Evolutionary conservation across 92 coral and sea anemone species (phyloP).

Genomic region (Siderastrea siderea): DNA sequence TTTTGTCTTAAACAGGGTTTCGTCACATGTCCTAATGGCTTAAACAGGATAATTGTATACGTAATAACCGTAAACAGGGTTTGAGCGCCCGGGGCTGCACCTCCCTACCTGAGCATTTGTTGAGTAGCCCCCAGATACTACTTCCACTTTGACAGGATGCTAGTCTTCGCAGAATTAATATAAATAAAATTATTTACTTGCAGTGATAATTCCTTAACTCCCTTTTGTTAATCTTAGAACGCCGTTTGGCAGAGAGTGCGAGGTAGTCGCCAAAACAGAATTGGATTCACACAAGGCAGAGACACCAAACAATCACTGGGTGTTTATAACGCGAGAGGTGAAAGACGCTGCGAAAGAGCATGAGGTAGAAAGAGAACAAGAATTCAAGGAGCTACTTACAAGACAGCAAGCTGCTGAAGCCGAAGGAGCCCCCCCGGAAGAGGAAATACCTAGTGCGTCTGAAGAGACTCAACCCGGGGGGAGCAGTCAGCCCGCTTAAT

Average conservation of each 20-base stretch:
- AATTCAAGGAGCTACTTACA: slow-evolving; percentile 62
- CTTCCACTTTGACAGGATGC: too few relatives aligned
- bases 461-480: slow-evolving; percentile 21
- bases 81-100: too few relatives aligned
- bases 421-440: slow-evolving; percentile 27
- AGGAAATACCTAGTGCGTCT: slow-evolving; percentile 12
- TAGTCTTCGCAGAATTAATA: too few relatives aligned
- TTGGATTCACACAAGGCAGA: slow-evolving; percentile 98
- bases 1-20: too few relatives aligned
- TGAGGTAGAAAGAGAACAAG: slow-evolving; percentile 79
- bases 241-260: slow-evolving; percentile 97
- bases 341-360: slow-evolving; percentile 85
- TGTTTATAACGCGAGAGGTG: slow-evolving; percentile 71
- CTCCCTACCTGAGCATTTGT: too few relatives aligned
- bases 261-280: slow-evolving; percentile 88
- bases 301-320: slow-evolving; percentile 95
- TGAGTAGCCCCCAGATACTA: too few relatives aligned
- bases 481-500: slow-evolving; percentile 10
- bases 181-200: too few relatives aligned
- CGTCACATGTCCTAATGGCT: too few relatives aligned
- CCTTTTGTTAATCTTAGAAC: slow-evolving; percentile 66
- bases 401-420: slow-evolving; percentile 38
- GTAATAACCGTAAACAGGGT: too few relatives aligned
- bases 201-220: neutral
- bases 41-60: too few relatives aligned